These are phyloP conservation scores for Solenodon paradoxus DNA, from an alignment of 2,113 vertebrate species.

Conservation along the genomic window DNA sequence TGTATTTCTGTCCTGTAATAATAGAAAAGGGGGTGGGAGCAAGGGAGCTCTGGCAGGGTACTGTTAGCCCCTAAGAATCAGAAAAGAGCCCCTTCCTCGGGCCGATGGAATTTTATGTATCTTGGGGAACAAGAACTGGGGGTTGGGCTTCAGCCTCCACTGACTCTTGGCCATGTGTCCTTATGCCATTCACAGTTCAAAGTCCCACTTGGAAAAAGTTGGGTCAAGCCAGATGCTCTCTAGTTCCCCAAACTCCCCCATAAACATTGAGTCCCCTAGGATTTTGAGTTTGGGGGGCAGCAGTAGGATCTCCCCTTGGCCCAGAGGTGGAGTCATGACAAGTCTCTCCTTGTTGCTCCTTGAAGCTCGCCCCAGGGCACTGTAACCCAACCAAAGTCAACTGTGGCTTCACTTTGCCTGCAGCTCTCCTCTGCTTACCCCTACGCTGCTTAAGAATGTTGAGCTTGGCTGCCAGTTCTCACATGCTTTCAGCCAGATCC, in stretches of 20 bases:
- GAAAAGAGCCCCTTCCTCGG: background rate
- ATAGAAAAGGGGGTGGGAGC: too few species aligned
- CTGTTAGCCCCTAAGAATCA: background rate
- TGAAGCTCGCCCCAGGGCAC: background rate
- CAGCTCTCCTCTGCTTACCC: background rate
- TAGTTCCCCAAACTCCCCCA: background rate
- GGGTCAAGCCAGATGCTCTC: background rate
- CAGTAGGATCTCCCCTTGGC: background rate
- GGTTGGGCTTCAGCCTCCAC: background rate
- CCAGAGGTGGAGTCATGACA: background rate
- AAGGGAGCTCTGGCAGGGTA: background rate
- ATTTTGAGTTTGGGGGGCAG: background rate
- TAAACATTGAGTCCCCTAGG: background rate
- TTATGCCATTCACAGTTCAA: background rate
- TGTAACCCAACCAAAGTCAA: background rate
- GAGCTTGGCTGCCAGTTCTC: background rate
- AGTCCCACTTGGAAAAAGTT: background rate
- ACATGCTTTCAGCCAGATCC: background rate
- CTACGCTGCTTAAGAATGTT: background rate
- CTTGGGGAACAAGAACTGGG: background rate
- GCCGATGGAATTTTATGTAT: background rate
- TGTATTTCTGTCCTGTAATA: background rate
- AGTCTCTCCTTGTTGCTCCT: background rate
- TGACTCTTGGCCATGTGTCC: background rate
- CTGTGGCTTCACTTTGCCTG: background rate